phyloP scores from a whole-genome alignment of 1,140 invertebrate species.

The Pteromalus puparum region DNA sequence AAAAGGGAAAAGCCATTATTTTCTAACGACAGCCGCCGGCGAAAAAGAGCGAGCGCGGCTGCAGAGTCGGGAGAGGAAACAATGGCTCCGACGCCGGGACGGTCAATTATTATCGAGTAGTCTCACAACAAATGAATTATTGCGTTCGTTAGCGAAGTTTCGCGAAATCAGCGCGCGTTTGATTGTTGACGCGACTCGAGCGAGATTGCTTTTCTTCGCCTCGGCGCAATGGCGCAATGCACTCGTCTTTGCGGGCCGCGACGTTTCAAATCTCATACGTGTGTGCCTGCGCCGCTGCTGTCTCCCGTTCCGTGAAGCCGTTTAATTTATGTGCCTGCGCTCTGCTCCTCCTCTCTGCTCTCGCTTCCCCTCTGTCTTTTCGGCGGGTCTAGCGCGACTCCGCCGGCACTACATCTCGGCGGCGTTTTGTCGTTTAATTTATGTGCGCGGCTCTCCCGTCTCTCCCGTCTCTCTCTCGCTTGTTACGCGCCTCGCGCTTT shows the following conservation, averaged over 20 bases:
- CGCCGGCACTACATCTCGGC: slow-evolving; percentile 7
- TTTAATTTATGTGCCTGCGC: slow-evolving; percentile 47
- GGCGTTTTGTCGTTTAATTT: slow-evolving; percentile 48
- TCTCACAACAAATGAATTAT: background rate
- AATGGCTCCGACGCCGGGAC: background rate
- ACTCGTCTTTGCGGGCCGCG: background rate
- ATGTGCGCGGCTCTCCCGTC: slow-evolving; percentile 26
- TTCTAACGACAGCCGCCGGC: background rate
- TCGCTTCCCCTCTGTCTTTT: background rate
- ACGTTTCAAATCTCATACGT: slow-evolving; percentile 28
- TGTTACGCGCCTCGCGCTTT: slow-evolving; percentile 24
- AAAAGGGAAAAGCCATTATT: slow-evolving; percentile 29
- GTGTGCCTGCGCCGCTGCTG: background rate
- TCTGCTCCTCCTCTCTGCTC: background rate
- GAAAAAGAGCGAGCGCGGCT: background rate
- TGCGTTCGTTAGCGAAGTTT: background rate
- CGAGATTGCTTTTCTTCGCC: slow-evolving; percentile 41
- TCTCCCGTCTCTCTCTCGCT: background rate
- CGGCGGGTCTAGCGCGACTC: background rate
- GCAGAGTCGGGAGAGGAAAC: background rate
- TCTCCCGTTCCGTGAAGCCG: slow-evolving; percentile 19
- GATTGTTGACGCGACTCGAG: slow-evolving; percentile 38
- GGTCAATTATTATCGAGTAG: background rate
- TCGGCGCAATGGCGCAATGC: too few species aligned
- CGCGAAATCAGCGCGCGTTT: slow-evolving; percentile 44